Conservation (phyloP, 1,140 invertebrate genomes). For the Orchestia grillus region DNA sequence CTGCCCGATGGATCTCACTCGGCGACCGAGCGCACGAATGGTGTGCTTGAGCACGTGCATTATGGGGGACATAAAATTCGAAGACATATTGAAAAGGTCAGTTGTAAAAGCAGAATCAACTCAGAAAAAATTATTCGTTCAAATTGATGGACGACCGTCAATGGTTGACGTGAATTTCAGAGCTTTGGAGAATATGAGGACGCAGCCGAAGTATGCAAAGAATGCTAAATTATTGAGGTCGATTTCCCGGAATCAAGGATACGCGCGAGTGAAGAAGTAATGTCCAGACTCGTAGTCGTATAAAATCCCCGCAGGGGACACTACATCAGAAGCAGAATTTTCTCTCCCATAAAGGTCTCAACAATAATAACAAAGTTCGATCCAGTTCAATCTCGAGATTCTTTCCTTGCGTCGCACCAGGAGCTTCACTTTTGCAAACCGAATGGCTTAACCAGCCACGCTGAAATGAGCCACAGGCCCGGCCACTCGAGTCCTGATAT, state of each 20-base stretch:
- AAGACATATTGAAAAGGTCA: not conserved
- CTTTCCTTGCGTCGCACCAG: not conserved
- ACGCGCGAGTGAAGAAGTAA: not conserved
- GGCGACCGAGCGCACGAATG: not conserved
- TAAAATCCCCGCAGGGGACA: not conserved
- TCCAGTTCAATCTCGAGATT: no score
- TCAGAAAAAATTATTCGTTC: not conserved
- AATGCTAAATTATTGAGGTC: not conserved
- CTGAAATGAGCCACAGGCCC: not conserved
- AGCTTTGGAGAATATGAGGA: not conserved
- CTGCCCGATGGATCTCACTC: not conserved
- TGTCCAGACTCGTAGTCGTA: not conserved
- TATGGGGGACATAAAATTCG: not conserved
- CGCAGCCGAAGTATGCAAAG: not conserved
- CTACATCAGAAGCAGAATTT: not conserved
- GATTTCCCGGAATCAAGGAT: not conserved
- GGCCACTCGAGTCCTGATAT: constrained; percentile 14
- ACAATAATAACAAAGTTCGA: not conserved
- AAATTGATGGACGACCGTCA: not conserved
- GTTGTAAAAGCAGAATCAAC: not conserved
- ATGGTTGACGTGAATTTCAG: not conserved
- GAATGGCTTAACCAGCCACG: not conserved
- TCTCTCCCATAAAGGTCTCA: not conserved
- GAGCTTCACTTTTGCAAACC: constrained; percentile 9
- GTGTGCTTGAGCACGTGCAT: not conserved